Conservation (phyloP, 2,797 vertebrate species). For the Pseudocheirus occidentalis region DNA sequence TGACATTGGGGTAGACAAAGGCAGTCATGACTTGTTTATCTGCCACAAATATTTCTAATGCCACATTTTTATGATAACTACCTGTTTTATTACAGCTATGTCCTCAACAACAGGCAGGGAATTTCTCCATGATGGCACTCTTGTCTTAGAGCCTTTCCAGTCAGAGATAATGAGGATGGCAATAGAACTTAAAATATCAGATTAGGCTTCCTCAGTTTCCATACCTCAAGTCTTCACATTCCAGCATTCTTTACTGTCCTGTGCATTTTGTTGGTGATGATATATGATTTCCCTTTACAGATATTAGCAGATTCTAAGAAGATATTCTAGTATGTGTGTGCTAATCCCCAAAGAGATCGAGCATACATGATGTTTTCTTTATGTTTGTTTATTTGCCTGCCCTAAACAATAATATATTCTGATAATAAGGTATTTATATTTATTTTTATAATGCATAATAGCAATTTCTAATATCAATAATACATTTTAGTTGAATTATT, state of each 20-base stretch:
- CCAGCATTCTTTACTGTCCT: neutral
- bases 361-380: neutral
- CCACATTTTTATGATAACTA: neutral
- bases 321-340: neutral
- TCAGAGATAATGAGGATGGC: neutral
- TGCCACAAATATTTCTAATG: neutral
- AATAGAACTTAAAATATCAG: neutral
- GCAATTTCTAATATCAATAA: neutral
- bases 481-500: neutral
- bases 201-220: neutral
- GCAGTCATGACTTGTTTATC: neutral
- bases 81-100: conserved; percentile 16
- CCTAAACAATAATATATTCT: neutral
- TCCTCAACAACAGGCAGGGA: neutral
- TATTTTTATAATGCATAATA: neutral
- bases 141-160: neutral
- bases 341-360: neutral
- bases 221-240: rapidly evolving
- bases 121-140: no score
- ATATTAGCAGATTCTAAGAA: neutral
- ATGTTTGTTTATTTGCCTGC: neutral
- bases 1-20: conserved; percentile 26
- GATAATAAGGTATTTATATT: neutral
- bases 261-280: neutral
- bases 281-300: neutral